Evolutionary conservation across 2,888 invertebrate genomes (phyloP), one percentile per base, ranked within the genome.

Genomic region (Thecocarcelia acutangulata): DNA sequence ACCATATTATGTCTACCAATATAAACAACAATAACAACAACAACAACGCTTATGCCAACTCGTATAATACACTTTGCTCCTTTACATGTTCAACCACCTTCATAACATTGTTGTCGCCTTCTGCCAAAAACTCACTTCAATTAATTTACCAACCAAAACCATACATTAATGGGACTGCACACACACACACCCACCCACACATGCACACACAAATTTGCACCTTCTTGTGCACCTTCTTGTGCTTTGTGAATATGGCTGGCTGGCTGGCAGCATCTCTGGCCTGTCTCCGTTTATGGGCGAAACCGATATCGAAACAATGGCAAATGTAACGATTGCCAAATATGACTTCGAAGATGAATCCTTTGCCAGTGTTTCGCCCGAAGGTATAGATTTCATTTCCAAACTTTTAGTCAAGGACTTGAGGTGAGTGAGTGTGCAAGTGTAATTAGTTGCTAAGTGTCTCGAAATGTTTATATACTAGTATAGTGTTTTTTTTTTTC

Each of bases 201-300:
- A 61, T 54, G 28, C 46, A 17, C 33, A 6, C 44, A 3, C 37
- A 58, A 17, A 40, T n/a, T 13, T 37, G 44, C 42, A 17, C 56
- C 33, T 50, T 58, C n/a, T n/a, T n/a, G n/a, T n/a, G 50, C 17
- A 13, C 54, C 42, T 48, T 33, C 28, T 66, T 21, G 2, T 46
- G 48, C 13, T 17, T 33, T 3, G 33, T 33, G 33, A 9, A 33
- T 6, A 33, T 24, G n/a, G n/a, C n/a, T n/a, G n/a, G n/a, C n/a
- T 33, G 33, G 13, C 1, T 17, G 24, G 79, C 85, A 97, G 96
- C 85, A 92, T 99, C 86, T 98, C 98, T 40, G 99, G 99, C 5
- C 92, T 99, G 79, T 99, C 98, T 6, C 99, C 99, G 13, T 99
- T 99, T 92, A 97, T 99, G 97, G 99, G 99, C 1, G 97, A 97